Evolutionary conservation across 2,888 invertebrate species (phyloP), one percentile per base, ranked within the genome.

Genomic region (Carcina quercana): DNA sequence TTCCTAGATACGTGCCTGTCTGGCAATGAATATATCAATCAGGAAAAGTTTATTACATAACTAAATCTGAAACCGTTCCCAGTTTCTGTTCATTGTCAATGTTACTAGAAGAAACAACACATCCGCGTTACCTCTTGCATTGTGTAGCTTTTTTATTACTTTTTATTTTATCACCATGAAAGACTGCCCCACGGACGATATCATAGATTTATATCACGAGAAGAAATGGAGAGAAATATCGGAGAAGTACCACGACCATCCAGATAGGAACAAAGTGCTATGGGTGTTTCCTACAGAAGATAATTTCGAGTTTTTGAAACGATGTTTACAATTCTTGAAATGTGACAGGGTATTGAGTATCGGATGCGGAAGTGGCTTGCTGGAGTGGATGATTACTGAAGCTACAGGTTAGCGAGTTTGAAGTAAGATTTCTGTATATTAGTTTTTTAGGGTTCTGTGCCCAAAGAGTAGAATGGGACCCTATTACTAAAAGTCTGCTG

Each of bases 351-450:
- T 93, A 21, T 61, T 89, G 34, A 93, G 93, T 45, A 70, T 94
- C 19, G 94, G 94, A 1, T 94, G 94, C 60, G 94, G 94, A 8
- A 89, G 89, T 42, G 94, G 94, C 1, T 71, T 94, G n/a, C 73
- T 94, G 15, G 94, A 94, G 66, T 94, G 94, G 93, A 87, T 94
- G 43, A 71, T 94, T 27, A 73, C 74, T 25, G 72, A 87, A 63
- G 87, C 87, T 47, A 87, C 88, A 47, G 89, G 92, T 92, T 67
- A 68, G 59, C 17, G 7, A 17, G 17, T 17, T 17, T 17, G 5
- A 17, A n/a, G n/a, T n/a, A n/a, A n/a, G n/a, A n/a, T n/a, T n/a
- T n/a, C n/a, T n/a, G n/a, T n/a, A n/a, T n/a, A n/a, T n/a, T n/a
- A n/a, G n/a, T n/a, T n/a, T n/a, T n/a, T n/a, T n/a, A n/a, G n/a